Base-by-base conservation (phyloP, 2,888 invertebrate genomes). In the Tenthredo livida region DNA sequence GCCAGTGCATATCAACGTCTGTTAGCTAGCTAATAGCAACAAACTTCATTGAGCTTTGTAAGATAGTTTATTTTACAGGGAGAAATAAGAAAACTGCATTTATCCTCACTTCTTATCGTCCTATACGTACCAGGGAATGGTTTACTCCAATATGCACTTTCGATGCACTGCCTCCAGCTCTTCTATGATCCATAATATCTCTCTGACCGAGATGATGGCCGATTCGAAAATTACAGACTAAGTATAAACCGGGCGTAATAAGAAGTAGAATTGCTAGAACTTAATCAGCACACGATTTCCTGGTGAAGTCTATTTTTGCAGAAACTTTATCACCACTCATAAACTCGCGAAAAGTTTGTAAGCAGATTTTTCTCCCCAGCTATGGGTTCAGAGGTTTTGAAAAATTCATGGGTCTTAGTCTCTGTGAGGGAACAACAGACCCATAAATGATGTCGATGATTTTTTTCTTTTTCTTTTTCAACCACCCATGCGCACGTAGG, bases 111-210 rank as follows among this genome's bases (percentile, higher is more conserved):
- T 6, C 5, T 37, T 33, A 17, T 29, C 7, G 10, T n/a, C 21
- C 1, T 9, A 73, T 43, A 73, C 72, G 21, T 73, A 73, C 72
- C 72, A 73, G 17, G 40, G 40, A 29, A 73, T 43, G 21, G 43
- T 43, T n/a, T 9, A 21, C 40, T 40, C 40, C 72, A 9, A 43
- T 7, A 40, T 73, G 72, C 12, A 73, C 40, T 73, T 43, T 73
- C 40, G 21, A 7, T 43, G 21, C n/a, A 43, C n/a, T 73, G 10
- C 12, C 12, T n/a, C 40, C 72, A 9, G 25, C 72, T 21, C 21
- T 73, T 25, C 72, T 37, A 43, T 43, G 72, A 43, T 73, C 72
- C 72, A 73, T 72, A 6, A 70, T 58, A 58, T 10, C n/a, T n/a
- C 7, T 6, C 4, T 3, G n/a, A 7, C 25, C 29, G 65, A 65